Base-by-base conservation (phyloP, 2,888 invertebrate genomes). In the Eupithecia pulchellata region DNA sequence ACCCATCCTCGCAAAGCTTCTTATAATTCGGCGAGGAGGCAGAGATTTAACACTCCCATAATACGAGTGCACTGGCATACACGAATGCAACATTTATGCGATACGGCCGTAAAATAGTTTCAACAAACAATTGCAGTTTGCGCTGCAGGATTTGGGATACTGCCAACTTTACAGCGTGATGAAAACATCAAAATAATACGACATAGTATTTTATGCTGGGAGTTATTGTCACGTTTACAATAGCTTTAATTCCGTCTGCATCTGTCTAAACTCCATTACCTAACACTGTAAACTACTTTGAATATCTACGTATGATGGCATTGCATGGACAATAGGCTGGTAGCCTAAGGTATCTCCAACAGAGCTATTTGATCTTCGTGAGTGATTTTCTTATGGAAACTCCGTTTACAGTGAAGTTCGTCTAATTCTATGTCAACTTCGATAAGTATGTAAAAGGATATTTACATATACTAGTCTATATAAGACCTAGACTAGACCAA, bases 141-240 rank as follows among this genome's bases (percentile, higher is more conserved):
- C 47, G 66, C 68, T 66, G 58, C 47, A 66, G 72, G 64, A 69
- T 72, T 72, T 72, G 72, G 72, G 39, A 29, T 55, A 17, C 6
- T 55, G 72, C 72, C 72, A 72, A 69, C 64, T 67, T 66, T 61
- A 69, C 66, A 69, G 67, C 55, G 66, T 72, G 72, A 72, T 72
- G 72, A 72, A 72, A 72, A 72, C 72, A 72, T 72, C 72, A 67
- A 69, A 69, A 72, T 66, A 58, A 69, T 72, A 64, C 66, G 36
- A 66, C 63, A 39, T 66, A 25, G 65, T 72, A 55, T 64, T 66
- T 72, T 64, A 69, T 72, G 62, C 63, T 63, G 32, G 17, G 29
- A 64, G 60, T 71, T 68, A 55, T 64, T 52, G 64, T 17, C 36
- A 29, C 32, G 36, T 61, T 60, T 60, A 14, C 25, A 61, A 61